A percentile compares a stretch with the other conserved stretches of the same genome.
phyloP scores from a whole-genome alignment of 2,888 invertebrate genomes.

The Lycocerus yunnanus region DNA sequence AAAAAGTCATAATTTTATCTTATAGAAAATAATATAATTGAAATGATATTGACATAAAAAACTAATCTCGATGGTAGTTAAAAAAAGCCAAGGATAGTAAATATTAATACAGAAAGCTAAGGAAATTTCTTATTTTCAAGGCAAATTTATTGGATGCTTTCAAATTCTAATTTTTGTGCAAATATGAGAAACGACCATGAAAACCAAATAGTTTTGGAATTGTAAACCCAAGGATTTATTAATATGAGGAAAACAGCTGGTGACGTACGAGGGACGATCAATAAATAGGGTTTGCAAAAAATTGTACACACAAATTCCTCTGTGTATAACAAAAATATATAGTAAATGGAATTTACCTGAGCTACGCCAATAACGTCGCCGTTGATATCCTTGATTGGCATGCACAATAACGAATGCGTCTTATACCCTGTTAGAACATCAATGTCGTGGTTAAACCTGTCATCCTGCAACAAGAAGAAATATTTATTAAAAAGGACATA shows the following conservation, averaged over 20 bases:
- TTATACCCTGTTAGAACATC: slow-evolving; percentile 92
- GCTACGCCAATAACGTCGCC: slow-evolving; percentile 97
- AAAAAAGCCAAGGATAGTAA: slow-evolving; percentile 2
- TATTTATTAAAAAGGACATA: background rate
- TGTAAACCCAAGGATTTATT: background rate
- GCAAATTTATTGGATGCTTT: background rate
- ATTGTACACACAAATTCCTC: background rate
- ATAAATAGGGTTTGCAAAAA: background rate
- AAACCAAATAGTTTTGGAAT: background rate
- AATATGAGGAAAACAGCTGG: background rate
- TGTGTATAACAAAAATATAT: background rate
- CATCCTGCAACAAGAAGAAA: slow-evolving; percentile 64
- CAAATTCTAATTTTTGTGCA: slow-evolving; percentile 16
- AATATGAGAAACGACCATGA: slow-evolving; percentile 6
- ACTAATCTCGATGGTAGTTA: background rate
- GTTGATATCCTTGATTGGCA: slow-evolving; percentile 94
- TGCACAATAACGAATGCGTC: slow-evolving; percentile 89
- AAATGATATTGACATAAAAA: background rate
- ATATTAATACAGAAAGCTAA: background rate
- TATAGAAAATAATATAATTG: background rate
- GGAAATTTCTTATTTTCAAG: slow-evolving; percentile 5
- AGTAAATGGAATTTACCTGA: slow-evolving; percentile 65
- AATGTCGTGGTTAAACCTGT: slow-evolving; percentile 91
- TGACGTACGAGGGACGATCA: background rate
- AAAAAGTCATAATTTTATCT: background rate